These are phyloP conservation scores for Leiothrix lutea DNA, from an alignment of 2,113 vertebrate species.

Conservation along the genomic window DNA sequence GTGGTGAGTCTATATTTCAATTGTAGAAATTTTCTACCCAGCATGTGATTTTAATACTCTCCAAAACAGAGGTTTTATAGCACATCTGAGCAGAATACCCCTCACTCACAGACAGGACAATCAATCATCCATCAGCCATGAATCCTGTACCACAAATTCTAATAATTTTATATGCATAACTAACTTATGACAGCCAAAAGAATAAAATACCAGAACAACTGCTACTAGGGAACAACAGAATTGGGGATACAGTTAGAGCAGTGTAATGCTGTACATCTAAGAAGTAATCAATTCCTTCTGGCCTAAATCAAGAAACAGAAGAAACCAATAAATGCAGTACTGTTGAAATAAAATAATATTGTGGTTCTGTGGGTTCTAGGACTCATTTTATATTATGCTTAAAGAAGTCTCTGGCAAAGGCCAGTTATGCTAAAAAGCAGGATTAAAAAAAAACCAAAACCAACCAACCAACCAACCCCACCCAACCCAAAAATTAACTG, in stretches of 20 bases:
- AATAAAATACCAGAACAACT: neutral
- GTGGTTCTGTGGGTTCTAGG: constrained; percentile 55
- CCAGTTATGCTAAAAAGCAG: neutral
- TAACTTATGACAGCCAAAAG: constrained; percentile 26
- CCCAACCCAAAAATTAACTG: neutral
- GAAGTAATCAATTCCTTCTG: constrained; percentile 52
- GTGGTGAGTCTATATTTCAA: constrained; percentile 19
- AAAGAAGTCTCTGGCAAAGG: neutral
- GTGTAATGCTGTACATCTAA: neutral
- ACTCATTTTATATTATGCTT: neutral
- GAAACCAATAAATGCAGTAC: constrained; percentile 52
- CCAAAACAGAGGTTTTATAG: constrained; percentile 22
- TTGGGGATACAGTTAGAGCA: neutral
- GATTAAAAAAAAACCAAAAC: neutral
- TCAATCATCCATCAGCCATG: neutral
- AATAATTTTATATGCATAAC: constrained; percentile 19
- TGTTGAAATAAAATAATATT: constrained; percentile 62
- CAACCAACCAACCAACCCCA: neutral
- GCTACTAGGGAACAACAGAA: neutral
- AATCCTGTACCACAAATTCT: neutral
- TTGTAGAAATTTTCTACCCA: neutral
- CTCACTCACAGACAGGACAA: neutral
- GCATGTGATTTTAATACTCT: constrained; percentile 41
- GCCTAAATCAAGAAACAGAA: constrained; percentile 43
- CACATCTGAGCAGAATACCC: neutral